Conservation (phyloP, 2,113 vertebrate species). For the Sapayoa aenigma region DNA sequence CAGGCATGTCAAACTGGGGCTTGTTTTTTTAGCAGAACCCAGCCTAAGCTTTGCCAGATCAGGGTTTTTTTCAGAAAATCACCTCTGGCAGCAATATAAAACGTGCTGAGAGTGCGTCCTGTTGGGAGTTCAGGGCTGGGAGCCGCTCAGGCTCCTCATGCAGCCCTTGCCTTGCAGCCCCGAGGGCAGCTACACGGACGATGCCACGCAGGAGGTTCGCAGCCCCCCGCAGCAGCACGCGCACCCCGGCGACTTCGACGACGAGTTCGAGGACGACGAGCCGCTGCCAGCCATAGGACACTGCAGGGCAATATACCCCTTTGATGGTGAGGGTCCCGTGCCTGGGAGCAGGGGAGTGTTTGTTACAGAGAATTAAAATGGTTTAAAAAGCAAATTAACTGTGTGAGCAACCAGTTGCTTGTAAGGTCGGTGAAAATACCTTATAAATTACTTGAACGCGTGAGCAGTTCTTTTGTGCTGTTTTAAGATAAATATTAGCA, state of each 20-base stretch:
- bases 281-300: conserved; percentile 95
- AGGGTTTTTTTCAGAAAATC: not conserved
- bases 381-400: not conserved
- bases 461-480: not conserved
- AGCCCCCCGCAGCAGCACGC: conserved; percentile 80
- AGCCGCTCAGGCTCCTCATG: not conserved
- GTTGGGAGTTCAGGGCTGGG: too few species aligned
- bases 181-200: conserved; percentile 97
- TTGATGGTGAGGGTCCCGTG: conserved; percentile 81
- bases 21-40: not conserved
- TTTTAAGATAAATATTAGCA: conserved; percentile 16
- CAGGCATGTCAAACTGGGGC: not conserved
- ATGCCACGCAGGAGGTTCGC: conserved; percentile 90
- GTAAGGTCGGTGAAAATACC: not conserved
- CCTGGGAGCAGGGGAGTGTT: not conserved
- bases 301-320: conserved; percentile 96
- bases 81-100: not conserved
- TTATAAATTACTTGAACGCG: not conserved
- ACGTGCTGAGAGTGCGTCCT: too few species aligned
- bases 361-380: not conserved
- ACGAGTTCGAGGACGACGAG: conserved; percentile 97
- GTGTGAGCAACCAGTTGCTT: not conserved
- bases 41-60: not conserved
- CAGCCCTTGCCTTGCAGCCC: conserved; percentile 74
- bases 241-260: conserved; percentile 90